Base-by-base conservation (phyloP, 2,797 vertebrate species). In the Erpetoichthys calabaricus region DNA sequence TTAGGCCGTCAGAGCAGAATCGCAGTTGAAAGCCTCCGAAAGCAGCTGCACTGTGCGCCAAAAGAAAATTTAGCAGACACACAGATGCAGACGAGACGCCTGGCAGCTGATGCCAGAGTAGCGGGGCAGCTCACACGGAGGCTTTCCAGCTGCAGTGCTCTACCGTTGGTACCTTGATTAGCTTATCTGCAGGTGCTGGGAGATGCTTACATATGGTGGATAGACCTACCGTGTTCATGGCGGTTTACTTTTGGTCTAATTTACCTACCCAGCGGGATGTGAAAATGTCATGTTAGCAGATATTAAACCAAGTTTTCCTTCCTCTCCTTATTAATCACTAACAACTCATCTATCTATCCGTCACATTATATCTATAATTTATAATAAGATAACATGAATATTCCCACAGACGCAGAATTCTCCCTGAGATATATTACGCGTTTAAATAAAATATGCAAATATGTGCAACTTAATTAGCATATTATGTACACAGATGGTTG, bases 121-220 rank as follows among this genome's bases (percentile, higher is more conserved):
- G 25, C n/a, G n/a, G 47, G 47, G 7, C 7, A 49, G 7, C 47
- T 25, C 50, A 47, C 51, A 8, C n/a, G 41, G 0, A 0, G 56
- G 41, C 54, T 44, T 63, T 59, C 10, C 59, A 53, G 51, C 52
- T 4, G 47, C 1, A 45, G 49, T 61, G 7, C 52, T 62, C 47
- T 4, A 0, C 41, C 64, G n/a, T 58, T 7, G 6, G 2, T 62
- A 41, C 53, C 25, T 59, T 4, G 1, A 9, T 61, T n/a, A 57
- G 46, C 55, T 0, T 0, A 7, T 6, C 25, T 60, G 56, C 59
- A 61, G 62, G 9, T 54, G 44, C 2, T 57, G 51, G 61, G 47
- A 59, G 58, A 4, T 64, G 57, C 64, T 69, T 63, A 69, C 59
- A 63, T 42, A 44, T 0, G 8, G 51, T 43, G 57, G 45, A 59